phyloP scores from a whole-genome alignment of 2,888 invertebrate species.

The Heliconius hortense region DNA sequence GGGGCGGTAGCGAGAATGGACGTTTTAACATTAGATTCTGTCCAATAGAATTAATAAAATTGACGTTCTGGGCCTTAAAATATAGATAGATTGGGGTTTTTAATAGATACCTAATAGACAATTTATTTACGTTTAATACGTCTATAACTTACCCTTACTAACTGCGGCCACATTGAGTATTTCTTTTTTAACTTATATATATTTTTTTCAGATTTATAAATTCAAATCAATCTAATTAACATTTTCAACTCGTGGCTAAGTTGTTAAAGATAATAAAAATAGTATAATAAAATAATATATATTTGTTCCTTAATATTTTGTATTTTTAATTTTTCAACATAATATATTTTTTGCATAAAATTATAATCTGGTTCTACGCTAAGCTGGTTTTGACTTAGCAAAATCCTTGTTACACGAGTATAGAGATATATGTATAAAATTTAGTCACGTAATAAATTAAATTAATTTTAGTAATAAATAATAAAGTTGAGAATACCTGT shows the following conservation, averaged over 20 bases:
- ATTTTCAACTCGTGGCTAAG: neutral
- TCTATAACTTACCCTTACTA: neutral
- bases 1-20: too few species aligned
- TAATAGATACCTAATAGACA: too few species aligned
- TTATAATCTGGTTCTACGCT: conserved; percentile 16
- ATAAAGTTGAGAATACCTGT: neutral
- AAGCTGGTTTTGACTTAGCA: conserved; percentile 15
- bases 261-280: neutral
- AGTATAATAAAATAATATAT: neutral
- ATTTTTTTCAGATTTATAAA: neutral
- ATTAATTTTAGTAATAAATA: conserved; percentile 6
- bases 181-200: neutral
- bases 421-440: neutral
- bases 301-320: conserved; percentile 2
- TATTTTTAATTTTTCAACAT: neutral
- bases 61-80: neutral
- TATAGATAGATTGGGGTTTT: too few species aligned
- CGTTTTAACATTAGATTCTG: too few species aligned
- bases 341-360: conserved; percentile 2
- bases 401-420: conserved; percentile 2
- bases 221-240: neutral
- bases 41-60: neutral
- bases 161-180: neutral
- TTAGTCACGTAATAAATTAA: conserved; percentile 16
- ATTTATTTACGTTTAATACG: too few species aligned